Conservation (phyloP, 2,797 vertebrate species). For the Chaenodraco wilsoni region DNA sequence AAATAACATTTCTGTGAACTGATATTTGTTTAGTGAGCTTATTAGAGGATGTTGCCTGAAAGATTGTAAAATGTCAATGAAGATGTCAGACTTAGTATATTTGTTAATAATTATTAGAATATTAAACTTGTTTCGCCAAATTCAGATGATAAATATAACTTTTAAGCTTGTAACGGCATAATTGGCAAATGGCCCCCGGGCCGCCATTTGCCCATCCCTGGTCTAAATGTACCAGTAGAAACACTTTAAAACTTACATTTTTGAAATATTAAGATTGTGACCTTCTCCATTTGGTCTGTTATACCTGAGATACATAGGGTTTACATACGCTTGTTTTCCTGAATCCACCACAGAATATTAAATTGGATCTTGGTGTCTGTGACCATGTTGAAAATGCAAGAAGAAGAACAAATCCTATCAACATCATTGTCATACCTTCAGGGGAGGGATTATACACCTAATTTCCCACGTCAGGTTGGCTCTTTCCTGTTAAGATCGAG, state of each 20-base stretch:
- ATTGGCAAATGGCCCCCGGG: no score
- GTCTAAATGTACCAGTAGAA: neutral
- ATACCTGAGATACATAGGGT: neutral
- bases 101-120: no score
- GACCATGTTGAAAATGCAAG: slow-evolving; percentile 8
- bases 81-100: no score
- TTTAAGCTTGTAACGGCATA: no score
- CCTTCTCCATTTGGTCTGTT: neutral
- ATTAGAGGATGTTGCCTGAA: no score
- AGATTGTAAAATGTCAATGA: no score
- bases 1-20: no score
- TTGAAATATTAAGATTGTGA: neutral
- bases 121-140: no score
- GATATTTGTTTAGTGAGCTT: no score
- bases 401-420: neutral
- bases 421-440: slow-evolving; percentile 22
- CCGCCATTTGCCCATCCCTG: no score
- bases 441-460: slow-evolving; percentile 33
- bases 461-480: slow-evolving; percentile 39
- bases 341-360: slow-evolving; percentile 1
- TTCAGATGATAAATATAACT: no score
- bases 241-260: slow-evolving; percentile 4
- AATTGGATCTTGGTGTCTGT: neutral
- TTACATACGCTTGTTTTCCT: slow-evolving; percentile 1
- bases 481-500: slow-evolving; percentile 20